A percentile compares a stretch with the other conserved stretches of the same genome.
Evolutionary conservation across 92 coral and sea anemone species (phyloP).

Genomic region (Porites divaricata): DNA sequence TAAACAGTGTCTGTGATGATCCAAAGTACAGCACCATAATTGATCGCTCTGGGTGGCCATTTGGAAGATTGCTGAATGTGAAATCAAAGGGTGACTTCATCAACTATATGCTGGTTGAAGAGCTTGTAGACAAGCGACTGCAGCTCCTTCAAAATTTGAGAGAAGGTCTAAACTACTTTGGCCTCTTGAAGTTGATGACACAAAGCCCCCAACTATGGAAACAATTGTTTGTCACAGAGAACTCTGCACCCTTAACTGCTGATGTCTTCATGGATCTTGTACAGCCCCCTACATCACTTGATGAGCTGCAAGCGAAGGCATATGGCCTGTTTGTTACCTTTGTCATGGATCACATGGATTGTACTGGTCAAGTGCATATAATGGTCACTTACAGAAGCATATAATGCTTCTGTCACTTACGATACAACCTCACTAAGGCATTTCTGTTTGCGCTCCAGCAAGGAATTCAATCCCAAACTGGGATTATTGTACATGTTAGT

Average conservation of each 20-base stretch:
- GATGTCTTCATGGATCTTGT: neutral
- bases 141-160: conserved; percentile 12
- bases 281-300: neutral
- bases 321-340: neutral
- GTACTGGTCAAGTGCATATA: too few species aligned
- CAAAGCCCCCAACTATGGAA: neutral
- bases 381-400: too few species aligned
- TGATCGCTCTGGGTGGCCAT: conserved; percentile 35
- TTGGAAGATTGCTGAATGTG: conserved; percentile 17
- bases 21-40: neutral
- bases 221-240: neutral
- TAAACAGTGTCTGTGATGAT: neutral
- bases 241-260: neutral
- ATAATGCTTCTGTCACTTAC: too few species aligned
- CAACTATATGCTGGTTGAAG: conserved; percentile 1
- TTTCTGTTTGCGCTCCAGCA: too few species aligned
- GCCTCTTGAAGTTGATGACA: neutral
- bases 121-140: conserved; percentile 16
- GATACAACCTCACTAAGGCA: too few species aligned
- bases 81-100: conserved; percentile 16
- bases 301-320: neutral
- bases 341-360: too few species aligned
- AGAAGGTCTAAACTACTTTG: conserved; percentile 35
- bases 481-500: too few species aligned
- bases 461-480: too few species aligned